These are phyloP conservation scores for Prietella phreatophila DNA, from an alignment of 2,113 vertebrate genomes.

Conservation along the genomic window DNA sequence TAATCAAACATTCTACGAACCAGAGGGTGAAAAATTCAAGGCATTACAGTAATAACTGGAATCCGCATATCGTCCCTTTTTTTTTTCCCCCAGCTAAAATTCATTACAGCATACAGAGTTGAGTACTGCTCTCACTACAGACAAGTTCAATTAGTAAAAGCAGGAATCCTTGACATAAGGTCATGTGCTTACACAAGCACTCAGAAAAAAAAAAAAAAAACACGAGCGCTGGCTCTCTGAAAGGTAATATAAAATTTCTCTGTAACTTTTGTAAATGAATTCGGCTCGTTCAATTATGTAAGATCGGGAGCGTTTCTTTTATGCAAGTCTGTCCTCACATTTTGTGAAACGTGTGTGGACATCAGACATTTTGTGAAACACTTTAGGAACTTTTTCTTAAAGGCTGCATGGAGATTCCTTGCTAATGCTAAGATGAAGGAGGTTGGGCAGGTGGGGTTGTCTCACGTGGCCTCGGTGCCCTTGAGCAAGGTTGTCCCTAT, in stretches of 20 bases:
- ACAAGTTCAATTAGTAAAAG: conserved; percentile 25
- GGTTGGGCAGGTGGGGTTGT: background rate
- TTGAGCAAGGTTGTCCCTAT: conserved; percentile 68
- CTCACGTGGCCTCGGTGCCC: conserved; percentile 56
- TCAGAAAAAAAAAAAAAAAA: background rate
- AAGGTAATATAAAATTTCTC: conserved; percentile 40
- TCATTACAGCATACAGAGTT: background rate
- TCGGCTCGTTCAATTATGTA: conserved; percentile 37
- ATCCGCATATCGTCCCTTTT: background rate
- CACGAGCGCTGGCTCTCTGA: conserved; percentile 1
- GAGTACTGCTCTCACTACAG: conserved; percentile 7
- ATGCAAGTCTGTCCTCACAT: conserved; percentile 18
- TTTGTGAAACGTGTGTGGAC: conserved; percentile 20
- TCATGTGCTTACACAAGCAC: conserved; percentile 9
- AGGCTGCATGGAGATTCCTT: background rate
- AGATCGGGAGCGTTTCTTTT: background rate
- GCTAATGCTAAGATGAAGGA: background rate
- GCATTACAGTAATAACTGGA: background rate
- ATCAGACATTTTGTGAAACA: conserved; percentile 34
- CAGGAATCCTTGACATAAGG: conserved; percentile 43
- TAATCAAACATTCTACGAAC: background rate
- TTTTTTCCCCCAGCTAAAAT: background rate
- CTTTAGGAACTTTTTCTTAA: conserved; percentile 6
- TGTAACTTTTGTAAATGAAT: conserved; percentile 41
- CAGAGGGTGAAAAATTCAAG: background rate